Conservation (phyloP, 2,888 invertebrate species). For the Byasa hedistus region DNA sequence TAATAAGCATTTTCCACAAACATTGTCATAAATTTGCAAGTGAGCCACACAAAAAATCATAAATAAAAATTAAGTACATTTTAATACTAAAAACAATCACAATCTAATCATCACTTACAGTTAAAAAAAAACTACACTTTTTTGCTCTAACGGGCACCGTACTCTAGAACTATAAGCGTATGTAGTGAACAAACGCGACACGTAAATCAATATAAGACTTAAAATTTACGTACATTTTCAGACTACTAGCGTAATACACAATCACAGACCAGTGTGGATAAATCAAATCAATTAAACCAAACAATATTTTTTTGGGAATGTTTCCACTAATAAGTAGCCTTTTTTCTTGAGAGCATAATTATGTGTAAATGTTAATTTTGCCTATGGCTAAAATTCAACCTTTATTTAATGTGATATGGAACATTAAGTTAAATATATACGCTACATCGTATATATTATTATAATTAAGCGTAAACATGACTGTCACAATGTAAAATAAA, state of each 20-base stretch:
- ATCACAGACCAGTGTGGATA: neutral
- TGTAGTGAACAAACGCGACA: neutral
- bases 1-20: conserved; percentile 13
- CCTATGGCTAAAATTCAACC: neutral
- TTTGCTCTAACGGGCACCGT: conserved; percentile 8
- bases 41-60: conserved; percentile 8
- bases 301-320: conserved; percentile 21
- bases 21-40: conserved; percentile 9
- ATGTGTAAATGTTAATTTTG: neutral
- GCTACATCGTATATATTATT: neutral
- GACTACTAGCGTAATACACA: conserved; percentile 13
- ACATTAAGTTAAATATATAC: neutral
- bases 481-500: neutral
- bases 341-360: neutral
- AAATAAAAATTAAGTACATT: conserved; percentile 27
- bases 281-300: conserved; percentile 6
- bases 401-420: neutral
- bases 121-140: conserved; percentile 10
- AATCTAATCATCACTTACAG: conserved; percentile 6
- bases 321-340: neutral
- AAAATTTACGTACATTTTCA: conserved; percentile 3
- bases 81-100: conserved; percentile 15
- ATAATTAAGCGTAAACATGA: neutral
- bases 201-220: neutral
- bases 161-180: conserved; percentile 3